Evolutionary conservation across 2,888 invertebrate genomes (phyloP).

Genomic region (Acronicta leporina): DNA sequence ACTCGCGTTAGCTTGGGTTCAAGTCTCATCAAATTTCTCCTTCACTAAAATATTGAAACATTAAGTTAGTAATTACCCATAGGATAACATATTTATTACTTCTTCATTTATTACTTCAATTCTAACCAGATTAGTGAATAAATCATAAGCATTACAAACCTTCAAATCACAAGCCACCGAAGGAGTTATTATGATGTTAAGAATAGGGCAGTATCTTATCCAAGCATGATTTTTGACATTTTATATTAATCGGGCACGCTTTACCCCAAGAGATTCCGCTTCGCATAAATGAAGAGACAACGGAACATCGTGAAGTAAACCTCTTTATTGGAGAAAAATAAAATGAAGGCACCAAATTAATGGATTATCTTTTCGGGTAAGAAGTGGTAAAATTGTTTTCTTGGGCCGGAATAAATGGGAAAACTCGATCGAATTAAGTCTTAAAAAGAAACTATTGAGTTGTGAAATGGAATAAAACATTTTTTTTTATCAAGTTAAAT

Average conservation of each 20-base stretch:
- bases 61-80: too few relatives aligned
- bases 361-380: conserved; percentile 15
- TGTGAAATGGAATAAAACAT: too few relatives aligned
- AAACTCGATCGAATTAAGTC: too few relatives aligned
- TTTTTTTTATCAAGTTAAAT: too few relatives aligned
- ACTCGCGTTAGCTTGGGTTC: too few relatives aligned
- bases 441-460: too few relatives aligned
- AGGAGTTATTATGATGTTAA: conserved; percentile 18
- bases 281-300: conserved; percentile 25
- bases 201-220: conserved; percentile 5
- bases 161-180: conserved; percentile 19
- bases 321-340: conserved; percentile 32
- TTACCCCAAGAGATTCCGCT: conserved; percentile 18
- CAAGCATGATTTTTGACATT: conserved; percentile 33
- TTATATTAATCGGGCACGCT: conserved; percentile 40
- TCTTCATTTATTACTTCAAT: too few relatives aligned
- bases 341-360: conserved; percentile 17
- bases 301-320: conserved; percentile 23
- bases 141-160: neutral
- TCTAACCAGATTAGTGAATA: neutral
- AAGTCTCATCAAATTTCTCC: too few relatives aligned
- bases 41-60: too few relatives aligned
- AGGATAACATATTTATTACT: too few relatives aligned
- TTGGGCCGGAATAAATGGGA: neutral
- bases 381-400: conserved; percentile 8